Evolutionary conservation across 2,113 vertebrate genomes (phyloP).

Genomic region (Dromaius novaehollandiae): DNA sequence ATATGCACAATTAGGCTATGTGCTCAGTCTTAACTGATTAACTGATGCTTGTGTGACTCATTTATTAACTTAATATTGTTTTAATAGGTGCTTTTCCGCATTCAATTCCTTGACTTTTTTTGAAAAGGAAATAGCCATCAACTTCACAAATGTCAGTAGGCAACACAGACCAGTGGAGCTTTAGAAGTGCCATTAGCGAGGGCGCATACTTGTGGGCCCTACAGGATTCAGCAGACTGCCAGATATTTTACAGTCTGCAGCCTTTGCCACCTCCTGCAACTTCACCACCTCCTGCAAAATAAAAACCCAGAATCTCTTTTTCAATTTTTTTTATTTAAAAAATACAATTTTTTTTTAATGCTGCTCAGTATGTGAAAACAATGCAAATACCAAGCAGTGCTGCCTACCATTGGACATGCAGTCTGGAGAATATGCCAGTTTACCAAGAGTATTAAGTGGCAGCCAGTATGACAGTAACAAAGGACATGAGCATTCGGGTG

Average conservation of each 20-base stretch:
- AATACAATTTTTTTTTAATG: background rate
- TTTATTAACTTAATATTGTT: background rate
- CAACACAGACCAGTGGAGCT: background rate
- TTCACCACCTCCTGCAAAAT: background rate
- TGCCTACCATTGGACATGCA: rapidly evolving
- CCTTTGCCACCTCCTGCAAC: background rate
- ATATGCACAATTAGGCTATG: rapidly evolving
- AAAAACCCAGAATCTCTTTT: background rate
- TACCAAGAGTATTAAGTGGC: background rate
- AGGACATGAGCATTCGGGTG: background rate
- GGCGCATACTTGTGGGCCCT: background rate
- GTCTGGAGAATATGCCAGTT: background rate
- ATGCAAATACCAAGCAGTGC: background rate
- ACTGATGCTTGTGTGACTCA: background rate
- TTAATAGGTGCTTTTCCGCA: background rate
- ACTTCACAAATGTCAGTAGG: background rate
- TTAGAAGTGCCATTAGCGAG: background rate
- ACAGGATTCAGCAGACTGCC: background rate
- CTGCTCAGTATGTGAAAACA: background rate
- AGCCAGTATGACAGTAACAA: slow-evolving; percentile 2
- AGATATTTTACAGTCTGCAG: background rate
- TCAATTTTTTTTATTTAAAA: background rate
- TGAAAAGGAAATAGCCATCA: background rate
- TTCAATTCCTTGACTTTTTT: background rate
- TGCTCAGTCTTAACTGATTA: background rate